Evolutionary conservation across 2,113 vertebrate species (phyloP), one percentile per base, ranked within the genome.

Genomic region (Mastomys coucha): DNA sequence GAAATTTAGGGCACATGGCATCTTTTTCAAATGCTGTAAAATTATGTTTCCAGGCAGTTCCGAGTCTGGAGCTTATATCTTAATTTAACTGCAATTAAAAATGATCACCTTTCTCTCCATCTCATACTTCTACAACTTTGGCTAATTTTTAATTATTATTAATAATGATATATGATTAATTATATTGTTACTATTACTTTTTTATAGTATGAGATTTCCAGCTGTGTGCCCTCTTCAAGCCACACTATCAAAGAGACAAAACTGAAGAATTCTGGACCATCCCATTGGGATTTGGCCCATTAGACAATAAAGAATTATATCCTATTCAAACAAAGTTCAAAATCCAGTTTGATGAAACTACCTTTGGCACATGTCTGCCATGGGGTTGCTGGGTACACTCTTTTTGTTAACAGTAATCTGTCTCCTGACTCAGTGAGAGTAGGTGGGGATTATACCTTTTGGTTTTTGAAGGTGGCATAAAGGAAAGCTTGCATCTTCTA

Each of bases 261-360:
- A 56, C 4, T 84, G 56, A 22, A 86, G 20, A 84, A 84, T 92
- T 75, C 26, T 58, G 53, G 20, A 39, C 63, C 70, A 42, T 73
- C 51, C 36, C 14, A 42, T 20, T 58, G 51, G 88, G 24, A 91
- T 7, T 86, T 3, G n/a, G 9, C 5, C 67, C 22, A 22, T 16
- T 77, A 60, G 20, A 94, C 28, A 80, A 60, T 82, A 82, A 93
- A 72, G 51, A 93, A 87, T 39, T 72, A 26, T 1, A 33, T 77
- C 60, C 58, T 78, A 78, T 73, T 91, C 78, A 88, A 88, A 65
- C 49, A 51, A 67, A 94, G 87, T 73, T 96, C 19, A 70, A 67
- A 88, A 58, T 6, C 1, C 22, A 60, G 3, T 93, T 76, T 91
- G 86, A 91, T 73, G 90, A 88, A 80, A 39, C 67, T 75, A 69